Base-by-base conservation (phyloP, 2,888 invertebrate genomes). In the Heteropelma amictum region DNA sequence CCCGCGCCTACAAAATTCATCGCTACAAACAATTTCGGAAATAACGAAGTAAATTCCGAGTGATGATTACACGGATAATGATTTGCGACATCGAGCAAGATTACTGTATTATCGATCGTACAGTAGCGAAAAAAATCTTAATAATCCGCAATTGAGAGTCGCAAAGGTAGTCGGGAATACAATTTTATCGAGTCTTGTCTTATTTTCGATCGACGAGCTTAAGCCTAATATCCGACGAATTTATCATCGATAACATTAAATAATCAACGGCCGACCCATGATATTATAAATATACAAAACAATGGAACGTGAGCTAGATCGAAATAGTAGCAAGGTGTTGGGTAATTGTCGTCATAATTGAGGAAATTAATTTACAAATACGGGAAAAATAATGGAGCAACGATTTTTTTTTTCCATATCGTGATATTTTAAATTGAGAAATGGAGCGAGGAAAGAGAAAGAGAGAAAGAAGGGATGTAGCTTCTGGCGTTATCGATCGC, bases 221-320 rank as follows among this genome's bases (percentile, higher is more conserved):
- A 51, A 42, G 21, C 21, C 56, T 58, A 54, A 7, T 71, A 40
- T 67, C 23, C 64, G 64, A 70, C 54, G 49, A 1, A 56, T 53
- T 47, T 33, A 30, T n/a, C n/a, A 33, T 49, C 38, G 30, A 61
- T 64, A 68, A 63, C 68, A 67, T 67, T 75, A 53, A 77, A 71
- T 69, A 76, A 76, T 80, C 76, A 78, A 79, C 67, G 49, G 40
- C 72, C 76, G 75, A 72, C 21, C 69, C 77, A 73, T 60, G 61
- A 69, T 76, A 74, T 68, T 79, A 79, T 77, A 80, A 74, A 77
- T 77, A 76, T 79, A 79, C 78, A 79, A 77, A 82, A 80, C 73
- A 77, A 81, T 74, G 56, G 49, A 35, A 63, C n/a, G 17, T 40
- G 60, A 33, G 51, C 21, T 21, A 58, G 26, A 47, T 42, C 30